These are phyloP conservation scores for Spodoptera litura DNA, from an alignment of 1,140 invertebrate species.

Conservation along the genomic window DNA sequence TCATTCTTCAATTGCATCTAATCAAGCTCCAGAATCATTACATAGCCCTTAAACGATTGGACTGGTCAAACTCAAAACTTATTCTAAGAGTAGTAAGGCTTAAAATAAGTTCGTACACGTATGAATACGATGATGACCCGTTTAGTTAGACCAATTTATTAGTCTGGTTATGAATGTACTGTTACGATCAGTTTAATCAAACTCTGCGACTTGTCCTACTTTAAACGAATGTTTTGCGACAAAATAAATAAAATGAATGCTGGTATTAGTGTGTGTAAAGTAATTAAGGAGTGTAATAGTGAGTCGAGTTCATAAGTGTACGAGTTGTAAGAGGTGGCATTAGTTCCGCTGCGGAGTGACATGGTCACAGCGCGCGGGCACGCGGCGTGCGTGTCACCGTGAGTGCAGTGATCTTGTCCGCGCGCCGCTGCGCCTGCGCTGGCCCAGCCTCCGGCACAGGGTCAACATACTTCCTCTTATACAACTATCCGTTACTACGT, in stretches of 20 bases:
- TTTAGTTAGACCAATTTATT: conserved; percentile 46
- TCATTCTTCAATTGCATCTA: conserved; percentile 53
- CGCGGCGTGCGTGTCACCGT: no score
- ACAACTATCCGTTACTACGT: not conserved
- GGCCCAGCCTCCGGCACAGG: conserved; percentile 8
- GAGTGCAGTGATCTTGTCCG: not conserved
- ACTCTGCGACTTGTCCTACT: conserved; percentile 26
- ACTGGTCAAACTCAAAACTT: not conserved
- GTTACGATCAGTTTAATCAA: conserved; percentile 39
- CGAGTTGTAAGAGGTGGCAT: no score
- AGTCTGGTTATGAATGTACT: conserved; percentile 16
- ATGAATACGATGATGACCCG: conserved; percentile 11
- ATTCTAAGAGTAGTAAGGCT: no score
- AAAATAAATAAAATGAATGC: no score
- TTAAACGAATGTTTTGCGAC: not conserved
- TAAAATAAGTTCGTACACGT: not conserved
- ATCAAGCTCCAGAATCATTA: conserved; percentile 44
- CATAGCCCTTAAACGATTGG: not conserved
- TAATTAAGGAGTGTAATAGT: no score
- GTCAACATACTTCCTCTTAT: conserved; percentile 21
- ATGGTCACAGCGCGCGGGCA: not conserved
- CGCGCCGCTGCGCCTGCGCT: not conserved
- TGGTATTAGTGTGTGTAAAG: no score
- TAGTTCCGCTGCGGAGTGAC: not conserved
- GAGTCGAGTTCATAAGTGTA: no score